Evolutionary conservation across 2,113 vertebrate species (phyloP), one percentile per base, ranked within the genome.

Genomic region (Sapayoa aenigma): DNA sequence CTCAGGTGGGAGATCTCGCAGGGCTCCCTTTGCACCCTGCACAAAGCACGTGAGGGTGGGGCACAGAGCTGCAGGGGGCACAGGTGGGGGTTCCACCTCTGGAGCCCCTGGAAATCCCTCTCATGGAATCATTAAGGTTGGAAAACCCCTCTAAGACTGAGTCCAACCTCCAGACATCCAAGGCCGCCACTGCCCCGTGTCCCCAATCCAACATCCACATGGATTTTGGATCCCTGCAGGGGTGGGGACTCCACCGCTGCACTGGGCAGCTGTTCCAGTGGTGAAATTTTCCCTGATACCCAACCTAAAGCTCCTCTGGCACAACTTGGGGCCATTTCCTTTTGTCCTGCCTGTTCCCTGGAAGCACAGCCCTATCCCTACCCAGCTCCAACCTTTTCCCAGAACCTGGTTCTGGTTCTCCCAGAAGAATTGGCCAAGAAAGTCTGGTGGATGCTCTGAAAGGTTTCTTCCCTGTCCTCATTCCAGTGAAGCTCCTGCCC

Each of bases 401-500:
- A n/a, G n/a, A n/a, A n/a, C n/a, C 66, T 50, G 58, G 10, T 33
- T 56, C 55, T 56, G 55, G 31, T 56, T 56, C 55, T 56, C 31
- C 55, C 31, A 33, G 11, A 11, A 33, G 31, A 80, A n/a, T n/a
- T n/a, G n/a, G 33, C 47, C 66, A 50, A 18, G 15, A 33, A 90
- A 59, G 14, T 24, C 33, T 47, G 14, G 13, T 21, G 44, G 14
- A 2, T 20, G 12, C 35, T 33, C 84, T 68, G 39, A 91, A n/a
- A 77, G 9, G 1, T 82, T 76, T 41, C 4, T 72, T 79, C 33
- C 37, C 9, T 71, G 2, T 90, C 31, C 41, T 87, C 94, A 68
- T 94, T 85, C 41, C 91, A 99, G 99, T 99, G 93, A 99, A 99
- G 67, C 96, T 99, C 41, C 92, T 98, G 22, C 95, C 98, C 10